A percentile compares a stretch with the other conserved stretches of the same genome.
phyloP scores from a whole-genome alignment of 2,113 vertebrate genomes.

The Boulengeromyrus knoepffleri region DNA sequence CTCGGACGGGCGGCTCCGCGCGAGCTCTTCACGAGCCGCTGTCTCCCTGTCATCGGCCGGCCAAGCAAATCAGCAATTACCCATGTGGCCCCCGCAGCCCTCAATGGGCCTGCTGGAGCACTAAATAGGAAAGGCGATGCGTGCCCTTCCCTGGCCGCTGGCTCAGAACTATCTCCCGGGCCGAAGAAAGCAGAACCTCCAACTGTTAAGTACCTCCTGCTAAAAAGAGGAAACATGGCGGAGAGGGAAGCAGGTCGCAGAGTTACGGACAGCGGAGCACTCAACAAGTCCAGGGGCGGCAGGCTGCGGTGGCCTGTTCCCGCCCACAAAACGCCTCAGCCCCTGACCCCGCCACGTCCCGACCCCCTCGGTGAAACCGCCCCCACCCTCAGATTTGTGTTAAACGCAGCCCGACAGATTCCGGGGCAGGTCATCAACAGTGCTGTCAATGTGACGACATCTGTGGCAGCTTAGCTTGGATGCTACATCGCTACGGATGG shows the following conservation, averaged over 20 bases:
- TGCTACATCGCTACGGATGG: background rate
- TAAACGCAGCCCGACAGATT: background rate
- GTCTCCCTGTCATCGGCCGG: conserved; percentile 30
- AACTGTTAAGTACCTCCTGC: conserved; percentile 20
- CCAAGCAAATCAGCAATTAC: conserved; percentile 43
- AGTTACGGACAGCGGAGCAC: background rate
- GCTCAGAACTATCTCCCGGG: conserved; percentile 26
- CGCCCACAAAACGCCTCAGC: background rate
- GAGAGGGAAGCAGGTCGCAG: background rate
- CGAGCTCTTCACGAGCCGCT: conserved; percentile 15
- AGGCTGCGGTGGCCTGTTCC: background rate
- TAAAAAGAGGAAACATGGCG: background rate
- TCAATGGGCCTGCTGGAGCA: conserved; percentile 42
- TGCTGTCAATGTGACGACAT: background rate
- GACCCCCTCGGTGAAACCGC: background rate
- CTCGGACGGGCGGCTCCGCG: conserved; percentile 36
- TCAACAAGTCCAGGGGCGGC: conserved; percentile 23
- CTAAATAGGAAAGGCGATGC: conserved; percentile 28
- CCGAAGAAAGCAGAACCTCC: conserved; percentile 23
- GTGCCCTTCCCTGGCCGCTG: conserved; percentile 12
- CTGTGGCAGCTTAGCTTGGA: background rate
- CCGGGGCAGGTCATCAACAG: background rate
- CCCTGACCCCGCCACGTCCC: background rate
- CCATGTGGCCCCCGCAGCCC: conserved; percentile 42
- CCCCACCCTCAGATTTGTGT: background rate